Percentiles rank a stretch among this genome's conserved stretches.
Evolutionary conservation across 2,797 vertebrate genomes (phyloP).

Genomic region (Amblyraja radiata): DNA sequence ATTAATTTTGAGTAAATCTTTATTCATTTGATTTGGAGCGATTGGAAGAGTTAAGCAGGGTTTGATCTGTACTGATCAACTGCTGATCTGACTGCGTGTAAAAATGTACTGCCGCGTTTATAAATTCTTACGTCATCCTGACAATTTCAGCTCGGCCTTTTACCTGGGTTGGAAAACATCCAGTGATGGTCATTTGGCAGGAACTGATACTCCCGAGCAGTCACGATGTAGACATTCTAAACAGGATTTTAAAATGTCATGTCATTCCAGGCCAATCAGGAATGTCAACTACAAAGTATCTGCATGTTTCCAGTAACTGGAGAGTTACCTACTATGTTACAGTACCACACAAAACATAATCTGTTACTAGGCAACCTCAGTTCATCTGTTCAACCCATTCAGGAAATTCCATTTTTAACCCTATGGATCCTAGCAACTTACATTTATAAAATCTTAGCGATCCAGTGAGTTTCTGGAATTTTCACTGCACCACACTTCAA

Average conservation of each 20-base stretch:
- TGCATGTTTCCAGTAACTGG: slow-evolving; percentile 27
- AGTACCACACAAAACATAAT: slow-evolving; percentile 23
- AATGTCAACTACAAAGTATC: slow-evolving; percentile 31
- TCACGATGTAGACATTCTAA: slow-evolving; percentile 29
- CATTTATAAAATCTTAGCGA: not conserved
- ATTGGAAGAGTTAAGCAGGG: not conserved
- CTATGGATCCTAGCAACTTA: not conserved
- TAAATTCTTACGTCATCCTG: slow-evolving; percentile 1
- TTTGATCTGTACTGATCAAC: slow-evolving; percentile 2
- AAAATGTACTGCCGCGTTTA: not conserved
- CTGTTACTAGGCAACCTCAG: slow-evolving; percentile 22
- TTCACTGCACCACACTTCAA: not conserved
- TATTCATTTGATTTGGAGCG: not conserved
- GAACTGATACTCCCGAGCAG: slow-evolving; percentile 25
- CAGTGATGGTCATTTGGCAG: slow-evolving; percentile 24
- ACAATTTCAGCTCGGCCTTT: slow-evolving; percentile 5
- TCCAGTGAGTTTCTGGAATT: not conserved
- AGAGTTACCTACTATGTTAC: slow-evolving; percentile 32
- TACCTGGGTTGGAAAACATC: slow-evolving; percentile 24
- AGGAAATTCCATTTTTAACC: slow-evolving; percentile 32
- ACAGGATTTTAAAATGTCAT: slow-evolving; percentile 34
- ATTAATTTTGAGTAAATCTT: not conserved
- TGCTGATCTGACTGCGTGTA: not conserved
- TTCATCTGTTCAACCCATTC: slow-evolving; percentile 35
- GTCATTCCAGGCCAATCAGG: slow-evolving; percentile 31